These are phyloP conservation scores for Anneissia japonica DNA, from an alignment of 35 echinoderm and acorn worm species.

Conservation along the genomic window DNA sequence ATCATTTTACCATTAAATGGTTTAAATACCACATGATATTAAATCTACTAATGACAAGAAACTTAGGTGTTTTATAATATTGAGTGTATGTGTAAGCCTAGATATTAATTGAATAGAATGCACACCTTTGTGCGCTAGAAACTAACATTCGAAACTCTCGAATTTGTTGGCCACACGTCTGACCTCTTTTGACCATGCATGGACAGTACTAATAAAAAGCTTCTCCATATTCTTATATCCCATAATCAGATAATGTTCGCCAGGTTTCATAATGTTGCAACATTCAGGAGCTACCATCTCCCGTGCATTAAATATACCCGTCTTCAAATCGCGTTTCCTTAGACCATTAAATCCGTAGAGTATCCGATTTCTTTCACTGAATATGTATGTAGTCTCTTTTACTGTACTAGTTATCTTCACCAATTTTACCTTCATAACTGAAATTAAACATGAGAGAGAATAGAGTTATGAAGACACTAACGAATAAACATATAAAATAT, in stretches of 20 bases:
- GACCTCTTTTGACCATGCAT: neutral
- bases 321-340: neutral
- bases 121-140: too few relatives aligned
- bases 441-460: neutral
- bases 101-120: too few relatives aligned
- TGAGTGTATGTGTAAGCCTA: too few relatives aligned
- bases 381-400: neutral
- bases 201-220: neutral
- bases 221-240: neutral
- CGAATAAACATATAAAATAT: too few relatives aligned
- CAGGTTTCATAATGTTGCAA: neutral
- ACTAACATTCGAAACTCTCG: neutral
- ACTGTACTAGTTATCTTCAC: neutral
- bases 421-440: neutral
- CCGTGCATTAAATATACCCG: neutral
- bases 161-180: neutral
- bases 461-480: too few relatives aligned
- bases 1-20: too few relatives aligned
- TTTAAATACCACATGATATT: too few relatives aligned
- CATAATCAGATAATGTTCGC: neutral
- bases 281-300: neutral
- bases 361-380: neutral
- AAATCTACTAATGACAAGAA: too few relatives aligned
- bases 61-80: too few relatives aligned
- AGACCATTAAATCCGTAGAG: neutral